These are phyloP conservation scores for Gambusia affinis DNA, from an alignment of 2,113 vertebrate species.

Conservation along the genomic window DNA sequence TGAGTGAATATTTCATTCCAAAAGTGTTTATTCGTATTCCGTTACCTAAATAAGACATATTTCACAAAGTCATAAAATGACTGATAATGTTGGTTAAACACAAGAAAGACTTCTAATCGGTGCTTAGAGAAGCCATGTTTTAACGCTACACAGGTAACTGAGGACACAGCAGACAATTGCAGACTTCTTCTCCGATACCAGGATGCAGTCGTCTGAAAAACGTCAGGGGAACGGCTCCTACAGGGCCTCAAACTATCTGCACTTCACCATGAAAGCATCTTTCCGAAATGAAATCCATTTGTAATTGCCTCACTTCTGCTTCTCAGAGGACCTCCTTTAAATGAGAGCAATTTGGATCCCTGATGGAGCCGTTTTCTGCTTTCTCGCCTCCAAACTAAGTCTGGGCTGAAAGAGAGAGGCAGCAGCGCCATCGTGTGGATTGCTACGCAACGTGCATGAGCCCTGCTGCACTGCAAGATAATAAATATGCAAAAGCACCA, in stretches of 20 bases:
- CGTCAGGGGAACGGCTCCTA: conserved; percentile 54
- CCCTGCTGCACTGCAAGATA: conserved; percentile 45
- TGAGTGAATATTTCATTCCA: not conserved
- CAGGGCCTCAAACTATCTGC: conserved; percentile 51
- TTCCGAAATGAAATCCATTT: conserved; percentile 59
- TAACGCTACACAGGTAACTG: conserved; percentile 4
- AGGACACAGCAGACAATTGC: conserved; percentile 4
- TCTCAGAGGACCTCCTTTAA: conserved; percentile 48
- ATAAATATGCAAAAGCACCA: not conserved
- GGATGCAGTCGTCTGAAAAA: conserved; percentile 45
- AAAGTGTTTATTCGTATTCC: not conserved
- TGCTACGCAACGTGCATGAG: conserved; percentile 8
- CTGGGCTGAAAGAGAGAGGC: conserved; percentile 21
- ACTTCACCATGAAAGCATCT: conserved; percentile 26
- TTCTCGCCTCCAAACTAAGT: not conserved
- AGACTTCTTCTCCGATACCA: conserved; percentile 20
- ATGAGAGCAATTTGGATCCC: conserved; percentile 52
- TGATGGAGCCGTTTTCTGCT: conserved; percentile 32
- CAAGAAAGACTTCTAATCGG: not conserved
- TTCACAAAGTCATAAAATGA: not conserved
- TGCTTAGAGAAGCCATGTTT: conserved; percentile 1
- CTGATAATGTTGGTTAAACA: not conserved
- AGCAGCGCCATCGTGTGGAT: conserved; percentile 70
- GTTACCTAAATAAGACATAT: not conserved
- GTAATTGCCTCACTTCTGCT: conserved; percentile 45